These are phyloP conservation scores for Gallinago media DNA, from an alignment of 2,113 vertebrate genomes.

Conservation along the genomic window DNA sequence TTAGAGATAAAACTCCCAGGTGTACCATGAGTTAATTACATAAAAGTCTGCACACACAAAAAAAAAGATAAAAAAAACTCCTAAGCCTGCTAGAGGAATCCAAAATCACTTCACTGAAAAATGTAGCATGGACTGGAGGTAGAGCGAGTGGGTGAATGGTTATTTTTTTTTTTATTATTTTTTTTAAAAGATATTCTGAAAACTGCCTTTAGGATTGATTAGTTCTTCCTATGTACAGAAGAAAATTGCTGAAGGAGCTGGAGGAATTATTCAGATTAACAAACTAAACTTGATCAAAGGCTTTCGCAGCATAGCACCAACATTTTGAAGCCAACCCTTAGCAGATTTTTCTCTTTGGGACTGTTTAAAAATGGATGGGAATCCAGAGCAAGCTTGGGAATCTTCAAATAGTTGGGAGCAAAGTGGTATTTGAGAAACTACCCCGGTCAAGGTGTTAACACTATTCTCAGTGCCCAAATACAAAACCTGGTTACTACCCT, in stretches of 20 bases:
- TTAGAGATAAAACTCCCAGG: neutral
- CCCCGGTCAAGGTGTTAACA: neutral
- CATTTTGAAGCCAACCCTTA: neutral
- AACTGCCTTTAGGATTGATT: neutral
- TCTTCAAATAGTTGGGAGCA: neutral
- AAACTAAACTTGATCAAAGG: conserved; percentile 7
- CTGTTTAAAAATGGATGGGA: neutral
- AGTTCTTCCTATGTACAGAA: neutral
- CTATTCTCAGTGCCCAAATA: neutral
- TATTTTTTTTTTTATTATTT: neutral
- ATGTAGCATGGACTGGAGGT: neutral
- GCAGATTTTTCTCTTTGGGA: neutral
- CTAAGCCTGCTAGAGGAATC: neutral
- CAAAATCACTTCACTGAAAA: neutral
- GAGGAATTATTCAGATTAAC: neutral
- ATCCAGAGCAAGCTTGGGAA: neutral
- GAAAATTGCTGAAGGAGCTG: neutral
- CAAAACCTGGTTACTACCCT: neutral
- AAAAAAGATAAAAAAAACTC: neutral
- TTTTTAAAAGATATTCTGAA: neutral
- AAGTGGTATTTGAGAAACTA: neutral
- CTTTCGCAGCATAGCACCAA: neutral
- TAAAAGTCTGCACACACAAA: neutral
- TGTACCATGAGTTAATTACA: neutral
- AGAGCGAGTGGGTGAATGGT: neutral